Conservation (phyloP, 2,113 vertebrate genomes). For the Cochlearius cochlearius region DNA sequence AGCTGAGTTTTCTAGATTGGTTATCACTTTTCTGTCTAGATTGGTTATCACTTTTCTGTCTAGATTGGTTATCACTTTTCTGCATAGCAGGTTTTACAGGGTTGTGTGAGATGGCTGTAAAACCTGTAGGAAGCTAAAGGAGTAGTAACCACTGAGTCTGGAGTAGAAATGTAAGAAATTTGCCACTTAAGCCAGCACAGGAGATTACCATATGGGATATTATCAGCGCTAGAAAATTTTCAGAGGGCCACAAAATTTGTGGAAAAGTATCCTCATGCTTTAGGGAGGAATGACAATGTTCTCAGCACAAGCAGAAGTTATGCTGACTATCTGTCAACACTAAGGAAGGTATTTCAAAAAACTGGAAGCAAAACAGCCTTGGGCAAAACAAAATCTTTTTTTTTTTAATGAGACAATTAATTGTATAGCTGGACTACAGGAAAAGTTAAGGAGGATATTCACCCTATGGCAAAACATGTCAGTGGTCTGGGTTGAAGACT, state of each 20-base stretch:
- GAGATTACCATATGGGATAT: not conserved
- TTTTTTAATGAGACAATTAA: not conserved
- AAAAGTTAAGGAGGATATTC: not conserved
- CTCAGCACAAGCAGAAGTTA: not conserved
- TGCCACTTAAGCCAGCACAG: not conserved
- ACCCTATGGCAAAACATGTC: not conserved
- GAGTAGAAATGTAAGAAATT: not conserved
- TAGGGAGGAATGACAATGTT: not conserved
- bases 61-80: not conserved
- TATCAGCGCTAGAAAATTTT: not conserved
- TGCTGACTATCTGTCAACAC: not conserved
- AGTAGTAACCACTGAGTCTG: not conserved
- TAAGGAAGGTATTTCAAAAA: not conserved
- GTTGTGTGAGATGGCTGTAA: not conserved
- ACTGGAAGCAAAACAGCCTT: not conserved
- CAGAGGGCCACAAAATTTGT: not conserved
- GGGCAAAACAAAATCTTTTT: not conserved
- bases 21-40: not conserved
- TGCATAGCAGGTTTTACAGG: not conserved
- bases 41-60: not conserved
- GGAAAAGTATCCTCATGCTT: not conserved
- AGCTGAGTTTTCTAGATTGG: not conserved
- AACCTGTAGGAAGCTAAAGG: not conserved
- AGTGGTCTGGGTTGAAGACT: not conserved
- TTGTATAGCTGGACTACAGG: not conserved